Conservation (phyloP, 2,113 vertebrate genomes). For the Myotis brandtii region DNA sequence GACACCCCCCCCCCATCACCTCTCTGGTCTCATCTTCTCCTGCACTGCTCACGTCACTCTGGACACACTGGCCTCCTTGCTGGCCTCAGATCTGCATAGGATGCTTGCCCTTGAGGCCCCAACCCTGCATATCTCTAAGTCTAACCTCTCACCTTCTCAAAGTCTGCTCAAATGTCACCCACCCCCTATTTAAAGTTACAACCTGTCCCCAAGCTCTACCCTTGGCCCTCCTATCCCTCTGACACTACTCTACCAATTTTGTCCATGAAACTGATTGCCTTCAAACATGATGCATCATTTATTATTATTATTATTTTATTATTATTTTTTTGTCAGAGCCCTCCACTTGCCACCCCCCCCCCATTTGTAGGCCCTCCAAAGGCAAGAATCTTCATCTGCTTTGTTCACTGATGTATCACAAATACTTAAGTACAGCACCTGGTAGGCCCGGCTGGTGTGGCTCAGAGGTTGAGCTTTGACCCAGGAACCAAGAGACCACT, state of each 20-base stretch:
- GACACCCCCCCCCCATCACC: too few species aligned
- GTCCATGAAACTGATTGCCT: not conserved
- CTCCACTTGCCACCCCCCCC: rapidly evolving
- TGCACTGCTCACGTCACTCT: too few species aligned
- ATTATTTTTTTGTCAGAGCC: not conserved
- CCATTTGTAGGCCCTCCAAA: not conserved
- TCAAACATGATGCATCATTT: not conserved
- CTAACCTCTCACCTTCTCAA: not conserved
- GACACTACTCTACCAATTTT: not conserved
- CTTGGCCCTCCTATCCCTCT: not conserved
- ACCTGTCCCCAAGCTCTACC: not conserved
- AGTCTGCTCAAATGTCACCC: not conserved
- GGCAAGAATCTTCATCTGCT: not conserved
- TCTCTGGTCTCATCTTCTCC: not conserved
- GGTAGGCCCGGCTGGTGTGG: too few species aligned
- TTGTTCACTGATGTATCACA: not conserved
- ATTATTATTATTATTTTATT: not conserved
- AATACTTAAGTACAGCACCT: not conserved
- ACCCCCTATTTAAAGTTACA: not conserved
- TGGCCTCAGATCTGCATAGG: not conserved
- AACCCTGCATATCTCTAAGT: not conserved
- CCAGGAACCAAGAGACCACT: too few species aligned
- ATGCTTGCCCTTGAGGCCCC: not conserved
- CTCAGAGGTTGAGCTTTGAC: too few species aligned
- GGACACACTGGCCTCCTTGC: not conserved